These are phyloP conservation scores for Nasonia vitripennis DNA, from an alignment of 1,140 invertebrate species.

Conservation along the genomic window DNA sequence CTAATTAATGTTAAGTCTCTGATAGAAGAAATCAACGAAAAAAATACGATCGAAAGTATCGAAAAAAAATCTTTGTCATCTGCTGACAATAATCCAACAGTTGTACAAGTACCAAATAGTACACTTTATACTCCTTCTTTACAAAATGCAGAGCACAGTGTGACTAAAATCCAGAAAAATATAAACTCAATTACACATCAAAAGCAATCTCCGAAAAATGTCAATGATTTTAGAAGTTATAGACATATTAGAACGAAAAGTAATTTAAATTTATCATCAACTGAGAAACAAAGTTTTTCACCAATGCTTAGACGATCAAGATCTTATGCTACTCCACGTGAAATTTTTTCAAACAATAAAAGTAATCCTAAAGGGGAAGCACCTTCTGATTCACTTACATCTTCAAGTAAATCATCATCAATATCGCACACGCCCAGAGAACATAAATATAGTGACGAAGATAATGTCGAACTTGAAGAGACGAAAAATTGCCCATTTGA, in stretches of 20 bases:
- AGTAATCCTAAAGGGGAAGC: background rate
- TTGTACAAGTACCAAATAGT: background rate
- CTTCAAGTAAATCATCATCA: background rate
- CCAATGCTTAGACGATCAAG: conserved; percentile 46
- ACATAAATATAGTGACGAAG: background rate
- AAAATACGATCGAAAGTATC: too few relatives aligned
- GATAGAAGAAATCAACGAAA: too few relatives aligned
- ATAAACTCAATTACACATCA: background rate
- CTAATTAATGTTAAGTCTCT: too few relatives aligned
- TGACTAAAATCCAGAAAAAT: conserved; percentile 19
- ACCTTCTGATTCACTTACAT: background rate
- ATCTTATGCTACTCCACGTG: conserved; percentile 43
- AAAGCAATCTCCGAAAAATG: conserved; percentile 19
- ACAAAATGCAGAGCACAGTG: background rate
- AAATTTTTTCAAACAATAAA: background rate
- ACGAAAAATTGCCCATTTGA: background rate
- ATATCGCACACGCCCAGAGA: background rate
- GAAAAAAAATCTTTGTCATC: background rate
- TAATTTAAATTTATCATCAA: conserved; percentile 47
- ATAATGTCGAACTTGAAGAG: background rate
- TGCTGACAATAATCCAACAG: conserved; percentile 17
- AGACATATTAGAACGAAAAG: conserved; percentile 42
- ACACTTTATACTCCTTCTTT: background rate
- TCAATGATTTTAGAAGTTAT: background rate
- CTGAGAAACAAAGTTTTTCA: background rate